Evolutionary conservation across 2,113 vertebrate genomes (phyloP).

Genomic region (Stigmatopora nigra): DNA sequence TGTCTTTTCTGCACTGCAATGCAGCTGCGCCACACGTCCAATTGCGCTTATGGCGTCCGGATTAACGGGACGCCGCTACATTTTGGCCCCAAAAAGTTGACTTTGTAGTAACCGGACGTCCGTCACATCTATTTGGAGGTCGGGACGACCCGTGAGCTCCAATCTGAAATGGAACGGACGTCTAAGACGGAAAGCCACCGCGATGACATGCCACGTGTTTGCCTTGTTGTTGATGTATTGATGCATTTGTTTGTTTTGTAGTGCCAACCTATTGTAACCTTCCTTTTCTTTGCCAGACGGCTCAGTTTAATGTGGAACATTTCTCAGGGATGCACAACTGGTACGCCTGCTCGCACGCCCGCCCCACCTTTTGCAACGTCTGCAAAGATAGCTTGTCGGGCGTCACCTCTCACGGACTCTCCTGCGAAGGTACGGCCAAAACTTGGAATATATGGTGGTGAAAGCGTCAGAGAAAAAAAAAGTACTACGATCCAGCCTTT

Average conservation of each 20-base stretch:
- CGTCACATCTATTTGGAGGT: no score
- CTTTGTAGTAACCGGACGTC: no score
- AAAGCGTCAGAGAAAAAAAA: not conserved
- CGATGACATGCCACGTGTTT: not conserved
- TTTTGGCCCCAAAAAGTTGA: no score
- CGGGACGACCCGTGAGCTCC: no score
- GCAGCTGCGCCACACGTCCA: conserved; percentile 44
- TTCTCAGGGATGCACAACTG: conserved; percentile 99
- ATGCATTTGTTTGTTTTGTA: conserved; percentile 56
- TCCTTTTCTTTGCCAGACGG: conserved; percentile 84
- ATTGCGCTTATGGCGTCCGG: no score
- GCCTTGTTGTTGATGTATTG: conserved; percentile 23
- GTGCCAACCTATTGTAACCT: conserved; percentile 75
- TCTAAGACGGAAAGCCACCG: no score
- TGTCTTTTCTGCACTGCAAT: conserved; percentile 53
- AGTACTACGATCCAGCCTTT: no score
- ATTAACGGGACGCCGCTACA: no score
- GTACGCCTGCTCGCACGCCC: conserved; percentile 98
- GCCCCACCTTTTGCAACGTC: conserved; percentile 96
- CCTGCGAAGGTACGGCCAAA: conserved; percentile 85
- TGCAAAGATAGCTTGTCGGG: conserved; percentile 95
- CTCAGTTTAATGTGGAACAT: conserved; percentile 99
- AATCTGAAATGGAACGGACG: no score
- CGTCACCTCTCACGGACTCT: conserved; percentile 96
- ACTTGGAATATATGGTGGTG: not conserved